phyloP scores from a whole-genome alignment of 2,797 vertebrate species.

The Acridotheres tristis region DNA sequence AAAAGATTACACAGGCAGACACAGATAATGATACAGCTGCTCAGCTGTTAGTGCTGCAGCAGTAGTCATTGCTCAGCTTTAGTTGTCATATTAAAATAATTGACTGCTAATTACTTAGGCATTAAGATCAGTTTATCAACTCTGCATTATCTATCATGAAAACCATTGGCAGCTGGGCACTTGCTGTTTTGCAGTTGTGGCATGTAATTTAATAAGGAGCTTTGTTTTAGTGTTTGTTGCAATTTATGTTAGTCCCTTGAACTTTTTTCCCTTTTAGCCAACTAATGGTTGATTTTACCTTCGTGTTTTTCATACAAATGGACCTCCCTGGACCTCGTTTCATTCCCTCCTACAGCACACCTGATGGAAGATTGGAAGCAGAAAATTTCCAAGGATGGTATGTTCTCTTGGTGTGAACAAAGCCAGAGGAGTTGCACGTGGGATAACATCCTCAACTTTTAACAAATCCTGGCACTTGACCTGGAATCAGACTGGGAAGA shows the following conservation, averaged over 20 bases:
- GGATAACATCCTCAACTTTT: not conserved
- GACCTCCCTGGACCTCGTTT: fast-evolving
- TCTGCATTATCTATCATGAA: not conserved
- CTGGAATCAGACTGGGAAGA: not conserved
- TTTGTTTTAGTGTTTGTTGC: not conserved
- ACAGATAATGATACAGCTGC: not conserved
- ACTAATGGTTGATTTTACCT: not conserved
- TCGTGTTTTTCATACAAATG: not conserved
- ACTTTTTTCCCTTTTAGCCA: not conserved
- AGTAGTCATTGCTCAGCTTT: conserved; percentile 28
- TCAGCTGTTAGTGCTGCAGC: not conserved
- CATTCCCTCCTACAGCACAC: not conserved
- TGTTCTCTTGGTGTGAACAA: not conserved
- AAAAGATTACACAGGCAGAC: conserved; percentile 9
- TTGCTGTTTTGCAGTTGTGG: conserved; percentile 16
- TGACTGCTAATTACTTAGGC: conserved; percentile 15
- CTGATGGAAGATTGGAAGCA: not conserved
- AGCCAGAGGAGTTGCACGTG: not conserved
- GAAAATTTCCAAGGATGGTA: not conserved
- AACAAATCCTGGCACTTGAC: not conserved
- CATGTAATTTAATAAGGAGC: not conserved
- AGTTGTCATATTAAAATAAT: conserved; percentile 24
- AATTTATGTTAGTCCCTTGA: not conserved
- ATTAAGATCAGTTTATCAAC: conserved; percentile 29
- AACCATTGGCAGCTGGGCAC: not conserved